Evolutionary conservation across 2,888 invertebrate species (phyloP).

Genomic region (Platynereis dumerilii): DNA sequence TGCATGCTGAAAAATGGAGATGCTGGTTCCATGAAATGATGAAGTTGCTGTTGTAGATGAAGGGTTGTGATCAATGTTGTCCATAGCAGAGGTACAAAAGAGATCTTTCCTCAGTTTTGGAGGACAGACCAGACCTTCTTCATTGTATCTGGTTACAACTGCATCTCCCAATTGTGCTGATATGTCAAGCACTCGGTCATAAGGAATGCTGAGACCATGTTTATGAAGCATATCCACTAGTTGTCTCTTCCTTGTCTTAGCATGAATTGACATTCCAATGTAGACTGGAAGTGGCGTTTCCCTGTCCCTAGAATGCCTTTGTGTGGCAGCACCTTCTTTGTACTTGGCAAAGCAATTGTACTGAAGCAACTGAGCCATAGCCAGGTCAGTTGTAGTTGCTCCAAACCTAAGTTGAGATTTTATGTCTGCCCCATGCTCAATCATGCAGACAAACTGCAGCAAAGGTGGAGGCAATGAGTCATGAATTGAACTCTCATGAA

Average conservation of each 20-base stretch:
- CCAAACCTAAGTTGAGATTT: constrained; percentile 29
- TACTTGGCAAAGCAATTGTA: constrained; percentile 27
- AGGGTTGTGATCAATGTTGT: constrained; percentile 42
- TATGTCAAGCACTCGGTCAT: constrained; percentile 40
- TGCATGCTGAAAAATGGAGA: constrained; percentile 39
- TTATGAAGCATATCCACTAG: constrained; percentile 23
- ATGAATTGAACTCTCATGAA: constrained; percentile 28
- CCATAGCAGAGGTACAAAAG: constrained; percentile 39
- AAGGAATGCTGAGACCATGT: constrained; percentile 38
- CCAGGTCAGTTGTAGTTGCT: constrained; percentile 26
- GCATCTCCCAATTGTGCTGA: constrained; percentile 36
- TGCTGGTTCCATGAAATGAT: constrained; percentile 38
- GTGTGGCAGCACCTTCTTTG: constrained; percentile 20
- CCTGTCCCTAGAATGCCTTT: constrained; percentile 23
- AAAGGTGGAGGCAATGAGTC: constrained; percentile 24
- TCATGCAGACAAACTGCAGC: constrained; percentile 28
- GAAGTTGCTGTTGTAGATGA: constrained; percentile 33
- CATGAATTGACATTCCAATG: constrained; percentile 34
- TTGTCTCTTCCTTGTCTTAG: constrained; percentile 37
- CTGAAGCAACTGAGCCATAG: constrained; percentile 31
- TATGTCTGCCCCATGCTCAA: constrained; percentile 30
- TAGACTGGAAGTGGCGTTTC: constrained; percentile 34
- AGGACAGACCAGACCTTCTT: constrained; percentile 32
- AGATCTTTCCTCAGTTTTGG: no score
- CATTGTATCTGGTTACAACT: constrained; percentile 24